Conservation (phyloP, 2,113 vertebrate species). For the Eleginops maclovinus region DNA sequence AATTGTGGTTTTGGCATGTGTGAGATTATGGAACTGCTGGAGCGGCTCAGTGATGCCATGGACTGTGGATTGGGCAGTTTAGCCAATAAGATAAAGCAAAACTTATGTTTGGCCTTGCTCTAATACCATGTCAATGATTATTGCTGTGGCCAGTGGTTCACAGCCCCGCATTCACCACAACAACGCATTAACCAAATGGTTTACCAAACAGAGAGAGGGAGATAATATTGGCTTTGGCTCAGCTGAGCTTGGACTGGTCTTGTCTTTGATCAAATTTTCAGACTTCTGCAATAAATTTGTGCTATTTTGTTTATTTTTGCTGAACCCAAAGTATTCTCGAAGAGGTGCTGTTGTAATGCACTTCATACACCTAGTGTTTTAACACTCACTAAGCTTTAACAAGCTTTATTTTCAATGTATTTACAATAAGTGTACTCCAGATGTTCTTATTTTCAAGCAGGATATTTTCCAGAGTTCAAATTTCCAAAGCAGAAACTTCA, state of each 20-base stretch:
- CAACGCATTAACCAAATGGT: slow-evolving; percentile 29
- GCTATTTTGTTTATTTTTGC: slow-evolving; percentile 12
- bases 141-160: background rate
- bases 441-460: background rate
- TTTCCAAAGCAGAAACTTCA: background rate
- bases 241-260: background rate
- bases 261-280: background rate
- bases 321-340: background rate
- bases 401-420: background rate
- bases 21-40: background rate
- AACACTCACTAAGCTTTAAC: background rate
- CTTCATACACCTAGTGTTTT: slow-evolving; percentile 20
- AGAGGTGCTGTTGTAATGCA: background rate
- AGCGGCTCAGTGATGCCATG: background rate
- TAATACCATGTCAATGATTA: slow-evolving; percentile 2
- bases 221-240: background rate
- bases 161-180: slow-evolving; percentile 34
- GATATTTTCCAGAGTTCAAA: background rate
- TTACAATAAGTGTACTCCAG: slow-evolving; percentile 9
- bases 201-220: background rate
- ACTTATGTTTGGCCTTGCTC: background rate
- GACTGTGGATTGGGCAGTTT: background rate
- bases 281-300: background rate
- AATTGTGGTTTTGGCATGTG: background rate
- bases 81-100: too few species aligned